Evolutionary conservation across 2,888 invertebrate species (phyloP).

Genomic region (Hipparchia sbordonii): DNA sequence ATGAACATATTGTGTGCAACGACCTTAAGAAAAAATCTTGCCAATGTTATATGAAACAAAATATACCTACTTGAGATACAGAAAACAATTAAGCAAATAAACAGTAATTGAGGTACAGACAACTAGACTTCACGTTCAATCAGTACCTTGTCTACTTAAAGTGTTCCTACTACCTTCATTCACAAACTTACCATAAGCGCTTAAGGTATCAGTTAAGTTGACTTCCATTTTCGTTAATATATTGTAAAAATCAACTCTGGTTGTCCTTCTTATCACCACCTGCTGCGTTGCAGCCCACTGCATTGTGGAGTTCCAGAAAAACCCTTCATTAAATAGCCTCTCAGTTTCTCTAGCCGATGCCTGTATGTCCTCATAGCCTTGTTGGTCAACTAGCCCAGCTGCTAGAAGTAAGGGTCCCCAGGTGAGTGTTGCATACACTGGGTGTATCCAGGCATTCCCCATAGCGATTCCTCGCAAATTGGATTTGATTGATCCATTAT

Average conservation of each 20-base stretch:
- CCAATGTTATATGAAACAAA: too few relatives aligned
- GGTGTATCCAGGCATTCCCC: slow-evolving; percentile 96
- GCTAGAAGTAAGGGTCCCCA: slow-evolving; percentile 92
- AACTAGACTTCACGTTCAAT: too few relatives aligned
- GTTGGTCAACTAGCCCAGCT: slow-evolving; percentile 87
- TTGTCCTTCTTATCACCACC: slow-evolving; percentile 84
- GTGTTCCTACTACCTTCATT: not conserved
- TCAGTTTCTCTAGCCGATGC: slow-evolving; percentile 81
- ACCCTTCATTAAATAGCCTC: slow-evolving; percentile 79
- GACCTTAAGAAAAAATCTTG: too few relatives aligned
- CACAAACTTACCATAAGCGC: slow-evolving; percentile 30
- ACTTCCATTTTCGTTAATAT: slow-evolving; percentile 83
- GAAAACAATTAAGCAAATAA: too few relatives aligned
- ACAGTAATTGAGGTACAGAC: too few relatives aligned
- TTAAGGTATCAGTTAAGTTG: slow-evolving; percentile 18
- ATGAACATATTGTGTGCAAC: too few relatives aligned
- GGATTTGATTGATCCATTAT: slow-evolving; percentile 83
- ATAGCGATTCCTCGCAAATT: slow-evolving; percentile 91
- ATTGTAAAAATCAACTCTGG: slow-evolving; percentile 91
- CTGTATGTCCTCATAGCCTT: slow-evolving; percentile 84
- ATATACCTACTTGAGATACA: too few relatives aligned
- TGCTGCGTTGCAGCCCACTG: slow-evolving; percentile 86
- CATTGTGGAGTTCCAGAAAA: slow-evolving; percentile 84
- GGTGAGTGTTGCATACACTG: slow-evolving; percentile 91
- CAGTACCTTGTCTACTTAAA: too few relatives aligned